A percentile compares a stretch with the other conserved stretches of the same genome.
Conservation (phyloP, 2,113 vertebrate species). For the Ctenomys sociabilis region DNA sequence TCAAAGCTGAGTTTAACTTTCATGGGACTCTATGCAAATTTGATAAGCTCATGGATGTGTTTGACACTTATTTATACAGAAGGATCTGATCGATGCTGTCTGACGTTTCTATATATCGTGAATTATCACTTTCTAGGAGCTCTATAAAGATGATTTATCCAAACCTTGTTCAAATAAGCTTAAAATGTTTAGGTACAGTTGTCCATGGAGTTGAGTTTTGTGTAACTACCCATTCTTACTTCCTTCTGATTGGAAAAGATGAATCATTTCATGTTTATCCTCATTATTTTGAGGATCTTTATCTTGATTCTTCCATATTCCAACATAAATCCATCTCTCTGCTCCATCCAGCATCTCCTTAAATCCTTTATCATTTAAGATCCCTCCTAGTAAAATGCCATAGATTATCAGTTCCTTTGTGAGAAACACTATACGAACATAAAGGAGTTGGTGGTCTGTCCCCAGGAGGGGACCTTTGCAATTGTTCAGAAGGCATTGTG, state of each 20-base stretch:
- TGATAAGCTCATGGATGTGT: not conserved
- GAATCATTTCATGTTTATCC: not conserved
- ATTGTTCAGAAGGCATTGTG: not conserved
- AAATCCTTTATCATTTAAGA: not conserved
- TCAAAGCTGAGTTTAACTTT: not conserved
- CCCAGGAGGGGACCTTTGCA: not conserved
- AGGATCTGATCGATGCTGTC: not conserved
- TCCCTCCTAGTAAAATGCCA: not conserved
- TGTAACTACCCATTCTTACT: not conserved
- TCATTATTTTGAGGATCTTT: not conserved
- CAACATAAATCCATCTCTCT: not conserved
- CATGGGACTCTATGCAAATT: not conserved
- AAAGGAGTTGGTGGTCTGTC: not conserved
- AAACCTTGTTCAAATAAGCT: not conserved
- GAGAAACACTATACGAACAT: not conserved
- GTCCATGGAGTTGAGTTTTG: not conserved
- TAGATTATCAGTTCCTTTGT: not conserved
- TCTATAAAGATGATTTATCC: not conserved
- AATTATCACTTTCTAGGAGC: not conserved
- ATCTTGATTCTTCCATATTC: not conserved
- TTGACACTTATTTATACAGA: not conserved
- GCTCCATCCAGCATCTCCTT: not conserved
- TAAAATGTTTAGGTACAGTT: not conserved
- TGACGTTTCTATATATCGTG: not conserved
- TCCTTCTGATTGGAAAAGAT: not conserved